Conservation (phyloP, 2,113 vertebrate species). For the Lampris incognitus region DNA sequence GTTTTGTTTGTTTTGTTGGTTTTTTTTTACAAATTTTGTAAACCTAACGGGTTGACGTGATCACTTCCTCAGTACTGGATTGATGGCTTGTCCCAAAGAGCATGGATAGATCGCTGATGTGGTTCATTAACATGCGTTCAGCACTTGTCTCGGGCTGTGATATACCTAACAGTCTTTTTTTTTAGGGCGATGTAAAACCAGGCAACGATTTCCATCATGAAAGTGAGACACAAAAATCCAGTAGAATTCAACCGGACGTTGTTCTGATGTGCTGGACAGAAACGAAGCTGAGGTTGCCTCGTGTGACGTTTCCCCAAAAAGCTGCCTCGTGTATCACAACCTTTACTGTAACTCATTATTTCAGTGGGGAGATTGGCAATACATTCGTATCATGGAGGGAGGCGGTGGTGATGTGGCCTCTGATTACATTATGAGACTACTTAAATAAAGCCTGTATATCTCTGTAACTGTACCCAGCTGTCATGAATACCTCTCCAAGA, state of each 20-base stretch:
- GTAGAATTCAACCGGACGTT: no score
- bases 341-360: background rate
- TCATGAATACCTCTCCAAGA: background rate
- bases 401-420: background rate
- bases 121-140: slow-evolving; percentile 59
- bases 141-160: slow-evolving; percentile 9
- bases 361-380: slow-evolving; percentile 16
- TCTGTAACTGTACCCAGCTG: slow-evolving; percentile 5
- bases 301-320: slow-evolving; percentile 8
- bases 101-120: slow-evolving; percentile 37
- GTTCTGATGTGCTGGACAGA: no score
- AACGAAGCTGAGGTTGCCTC: no score
- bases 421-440: background rate
- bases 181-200: slow-evolving; percentile 3
- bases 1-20: slow-evolving; percentile 5
- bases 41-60: slow-evolving; percentile 28
- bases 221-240: no score
- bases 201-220: background rate
- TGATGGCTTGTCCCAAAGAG: slow-evolving; percentile 55
- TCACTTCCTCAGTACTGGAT: slow-evolving; percentile 29
- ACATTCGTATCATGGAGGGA: background rate
- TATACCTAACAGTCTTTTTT: slow-evolving; percentile 19
- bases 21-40: slow-evolving; percentile 32
- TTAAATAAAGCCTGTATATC: slow-evolving; percentile 1
- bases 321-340: background rate